Percentiles rank a stretch among this genome's conserved stretches.
phyloP scores from a whole-genome alignment of 2,113 vertebrate species.

The Plecturocebus donacophilus region DNA sequence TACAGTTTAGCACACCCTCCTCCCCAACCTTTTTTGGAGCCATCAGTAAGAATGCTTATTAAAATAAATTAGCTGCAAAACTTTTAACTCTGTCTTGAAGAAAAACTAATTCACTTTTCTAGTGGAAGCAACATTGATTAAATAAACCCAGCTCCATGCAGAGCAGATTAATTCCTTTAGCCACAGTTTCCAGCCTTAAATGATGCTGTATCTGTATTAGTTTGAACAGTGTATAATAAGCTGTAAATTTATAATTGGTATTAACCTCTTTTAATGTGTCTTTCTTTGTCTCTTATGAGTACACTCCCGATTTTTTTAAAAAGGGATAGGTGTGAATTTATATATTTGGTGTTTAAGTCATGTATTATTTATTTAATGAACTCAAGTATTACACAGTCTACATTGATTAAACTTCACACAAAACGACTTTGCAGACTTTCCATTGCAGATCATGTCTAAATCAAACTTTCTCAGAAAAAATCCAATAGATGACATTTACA shows the following conservation, averaged over 20 bases:
- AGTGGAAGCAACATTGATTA: constrained; percentile 87
- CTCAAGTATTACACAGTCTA: not conserved
- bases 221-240: constrained; percentile 83
- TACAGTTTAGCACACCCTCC: constrained; percentile 79
- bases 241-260: constrained; percentile 81
- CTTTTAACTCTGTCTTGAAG: constrained; percentile 89
- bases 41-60: constrained; percentile 88
- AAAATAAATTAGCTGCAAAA: constrained; percentile 91
- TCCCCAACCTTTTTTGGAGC: constrained; percentile 76
- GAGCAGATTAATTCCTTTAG: constrained; percentile 89
- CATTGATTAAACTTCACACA: not conserved
- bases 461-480: not conserved
- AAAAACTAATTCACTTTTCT: constrained; percentile 88
- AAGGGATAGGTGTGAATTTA: not conserved
- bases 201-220: constrained; percentile 84
- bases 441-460: not conserved
- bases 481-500: not conserved
- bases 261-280: constrained; percentile 76
- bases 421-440: not conserved
- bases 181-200: constrained; percentile 86
- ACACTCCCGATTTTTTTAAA: constrained; percentile 29
- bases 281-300: constrained; percentile 30
- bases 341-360: not conserved
- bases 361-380: not conserved
- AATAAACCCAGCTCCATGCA: constrained; percentile 86